Evolutionary conservation across 2,113 vertebrate genomes (phyloP), one percentile per base, ranked within the genome.

Genomic region (Heterochromis multidens): DNA sequence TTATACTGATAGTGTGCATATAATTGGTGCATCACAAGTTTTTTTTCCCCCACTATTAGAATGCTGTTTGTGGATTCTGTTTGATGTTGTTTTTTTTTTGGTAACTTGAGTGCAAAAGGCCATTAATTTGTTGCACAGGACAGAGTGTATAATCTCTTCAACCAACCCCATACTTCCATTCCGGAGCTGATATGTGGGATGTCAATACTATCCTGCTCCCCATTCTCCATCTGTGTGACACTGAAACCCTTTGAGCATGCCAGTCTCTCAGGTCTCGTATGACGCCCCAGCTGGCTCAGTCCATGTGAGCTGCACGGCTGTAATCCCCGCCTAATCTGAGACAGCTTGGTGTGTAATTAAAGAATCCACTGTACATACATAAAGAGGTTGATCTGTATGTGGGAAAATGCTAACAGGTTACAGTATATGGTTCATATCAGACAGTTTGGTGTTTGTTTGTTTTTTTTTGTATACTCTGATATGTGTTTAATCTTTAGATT

Each of bases 311-410:
- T 83, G 65, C 43, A 23, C 63, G 35, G 52, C 72, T 88, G 81
- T 88, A 90, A 94, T 93, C 91, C 79, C 59, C 23, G 79, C 40
- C 72, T 93, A 81, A 89, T 92, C 91, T 92, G 62, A 87, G 77
- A 70, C 63, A 43, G 85, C 84, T 89, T 88, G 90, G 77, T 90
- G 79, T 92, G 79, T 62, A 85, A 80, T 92, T 81, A 88, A 90
- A 85, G 88, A 90, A 87, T 91, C 76, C 65, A 82, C 77, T 89
- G 81, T 87, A 78, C 72, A 82, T 77, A 82, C 61, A 78, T 37
- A 83, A 74, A 74, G 37, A 70, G 80, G 67, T 49, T 49, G 25
- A 52, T 49, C 29, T 72, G 43, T 72, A 43, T 72, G 43, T 16
- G 67, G 6, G 31, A 72, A 72, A 19, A 2, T 29, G 43, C 65